Base-by-base conservation (phyloP, 2,888 invertebrate species). In the Chydorus sphaericus region DNA sequence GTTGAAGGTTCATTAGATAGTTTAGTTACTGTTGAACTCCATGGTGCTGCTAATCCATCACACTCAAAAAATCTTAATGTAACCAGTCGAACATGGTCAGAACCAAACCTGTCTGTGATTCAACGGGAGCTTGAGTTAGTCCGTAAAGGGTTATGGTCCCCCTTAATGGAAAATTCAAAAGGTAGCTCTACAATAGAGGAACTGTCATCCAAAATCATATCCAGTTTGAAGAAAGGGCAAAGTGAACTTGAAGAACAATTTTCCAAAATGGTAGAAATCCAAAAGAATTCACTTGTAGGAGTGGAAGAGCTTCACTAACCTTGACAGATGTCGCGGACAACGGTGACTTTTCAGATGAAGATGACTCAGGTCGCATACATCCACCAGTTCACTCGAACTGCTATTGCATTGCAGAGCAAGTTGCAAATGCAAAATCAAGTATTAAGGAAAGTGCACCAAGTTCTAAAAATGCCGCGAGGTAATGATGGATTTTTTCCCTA, bases 31-130 rank as follows among this genome's bases (percentile, higher is more conserved):
- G 31, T 52, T 31, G 26, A 52, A 11, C 44, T 44, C 28, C 23
- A 44, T 23, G 44, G 44, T 10, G 5, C 14, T 44, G 8, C 44
- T 23, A 37, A 52, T 20, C 8, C 7, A 7, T 10, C 33, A 1
- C 33, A 33, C 14, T 23, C 33, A 2, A 52, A 52, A 36, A 23
- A 14, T 14, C 44, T 44, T 26, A 28, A 44, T 26, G 44, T 44
- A 23, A 44, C 44, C 7, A 37, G 36, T n/a, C 48, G 49, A 31
- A 56, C 56, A 18, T 31, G 20, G 11, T 56, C 56, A n/a, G 56
- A 56, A 49, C 56, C 56, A 2, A 56, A 56, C 29, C 50, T 56
- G 6, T 53, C 33, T 29, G 48, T 28, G 14, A 56, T 56, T 28
- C 56, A 56, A 28, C 29, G 30, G 16, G 56, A 56, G 36, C 48